A percentile compares a stretch with the other conserved stretches of the same genome.
Conservation (phyloP, 2,113 vertebrate species). For the Heterotilapia buettikoferi region DNA sequence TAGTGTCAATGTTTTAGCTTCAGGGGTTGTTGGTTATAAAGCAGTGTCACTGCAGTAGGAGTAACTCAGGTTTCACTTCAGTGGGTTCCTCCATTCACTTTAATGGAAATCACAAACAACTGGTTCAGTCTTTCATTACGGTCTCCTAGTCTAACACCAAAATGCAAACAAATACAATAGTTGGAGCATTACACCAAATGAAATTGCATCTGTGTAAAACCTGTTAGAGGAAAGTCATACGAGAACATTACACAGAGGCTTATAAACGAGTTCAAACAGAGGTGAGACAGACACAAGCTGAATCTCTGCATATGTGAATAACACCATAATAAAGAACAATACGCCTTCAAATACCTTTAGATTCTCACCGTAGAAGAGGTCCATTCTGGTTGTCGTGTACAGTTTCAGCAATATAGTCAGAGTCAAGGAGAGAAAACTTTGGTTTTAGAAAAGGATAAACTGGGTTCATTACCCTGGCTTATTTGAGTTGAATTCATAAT, state of each 20-base stretch:
- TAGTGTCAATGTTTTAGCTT: slow-evolving; percentile 8
- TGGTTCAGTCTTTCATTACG: slow-evolving; percentile 37
- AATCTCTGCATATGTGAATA: slow-evolving; percentile 3
- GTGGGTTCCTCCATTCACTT: slow-evolving; percentile 23
- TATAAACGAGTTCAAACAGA: slow-evolving; percentile 43
- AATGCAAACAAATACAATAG: slow-evolving; percentile 55
- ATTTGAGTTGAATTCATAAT: slow-evolving; percentile 67
- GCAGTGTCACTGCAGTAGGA: neutral
- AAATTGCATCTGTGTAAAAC: slow-evolving; percentile 45
- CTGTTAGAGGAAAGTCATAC: slow-evolving; percentile 45
- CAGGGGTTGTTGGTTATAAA: slow-evolving; percentile 28
- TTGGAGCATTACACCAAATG: slow-evolving; percentile 41
- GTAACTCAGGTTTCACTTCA: neutral
- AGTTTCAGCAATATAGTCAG: neutral
- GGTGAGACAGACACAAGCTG: slow-evolving; percentile 22
- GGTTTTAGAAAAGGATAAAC: slow-evolving; percentile 7
- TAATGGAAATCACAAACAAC: slow-evolving; percentile 40
- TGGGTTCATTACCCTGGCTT: slow-evolving; percentile 56
- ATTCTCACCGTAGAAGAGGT: neutral
- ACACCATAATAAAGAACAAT: neutral
- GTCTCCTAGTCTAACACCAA: slow-evolving; percentile 25
- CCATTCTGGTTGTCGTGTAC: neutral
- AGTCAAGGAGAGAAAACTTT: neutral
- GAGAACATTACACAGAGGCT: slow-evolving; percentile 38
- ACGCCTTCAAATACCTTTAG: neutral